Evolutionary conservation across 37 sponge, comb jelly and placozoan genomes (phyloP).

Genomic region (Ephydatia muelleri): DNA sequence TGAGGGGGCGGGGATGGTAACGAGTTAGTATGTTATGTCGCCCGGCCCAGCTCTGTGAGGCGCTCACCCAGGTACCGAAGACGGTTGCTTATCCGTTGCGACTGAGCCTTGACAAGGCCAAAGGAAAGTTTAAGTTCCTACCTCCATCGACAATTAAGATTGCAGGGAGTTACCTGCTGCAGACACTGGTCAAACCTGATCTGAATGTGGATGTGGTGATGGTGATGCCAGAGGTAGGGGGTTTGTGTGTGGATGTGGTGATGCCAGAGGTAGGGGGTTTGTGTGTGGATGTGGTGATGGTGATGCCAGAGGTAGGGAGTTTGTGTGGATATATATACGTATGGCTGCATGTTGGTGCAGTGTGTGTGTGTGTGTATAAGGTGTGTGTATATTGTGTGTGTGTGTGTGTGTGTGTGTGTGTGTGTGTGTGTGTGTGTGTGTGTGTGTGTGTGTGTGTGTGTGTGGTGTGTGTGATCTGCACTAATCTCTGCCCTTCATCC

Average conservation of each 20-base stretch:
- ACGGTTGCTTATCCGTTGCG: constrained; percentile 55
- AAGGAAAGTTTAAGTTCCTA: constrained; percentile 63
- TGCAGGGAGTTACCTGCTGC: constrained; percentile 84
- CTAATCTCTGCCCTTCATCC: neutral
- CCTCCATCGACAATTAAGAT: constrained; percentile 80
- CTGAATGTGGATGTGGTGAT: constrained; percentile 80
- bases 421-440: constrained; percentile 20
- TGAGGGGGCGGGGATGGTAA: neutral
- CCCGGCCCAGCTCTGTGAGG: constrained; percentile 44
- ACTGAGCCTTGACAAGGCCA: constrained; percentile 21
- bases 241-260: constrained; percentile 73
- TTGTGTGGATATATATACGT: constrained; percentile 17
- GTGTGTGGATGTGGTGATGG: constrained; percentile 79
- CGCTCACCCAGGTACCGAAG: constrained; percentile 22
- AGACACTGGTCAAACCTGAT: constrained; percentile 53
- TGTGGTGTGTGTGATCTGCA: no score
- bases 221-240: constrained; percentile 71
- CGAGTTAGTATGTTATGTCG: neutral
- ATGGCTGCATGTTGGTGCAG: neutral
- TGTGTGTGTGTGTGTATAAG: constrained; percentile 18
- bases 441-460: neutral
- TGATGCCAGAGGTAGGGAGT: constrained; percentile 64
- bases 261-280: constrained; percentile 63
- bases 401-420: constrained; percentile 14
- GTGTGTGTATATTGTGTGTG: constrained; percentile 17